Base-by-base conservation (phyloP, 2,797 vertebrate species). In the Thaleichthys pacificus region DNA sequence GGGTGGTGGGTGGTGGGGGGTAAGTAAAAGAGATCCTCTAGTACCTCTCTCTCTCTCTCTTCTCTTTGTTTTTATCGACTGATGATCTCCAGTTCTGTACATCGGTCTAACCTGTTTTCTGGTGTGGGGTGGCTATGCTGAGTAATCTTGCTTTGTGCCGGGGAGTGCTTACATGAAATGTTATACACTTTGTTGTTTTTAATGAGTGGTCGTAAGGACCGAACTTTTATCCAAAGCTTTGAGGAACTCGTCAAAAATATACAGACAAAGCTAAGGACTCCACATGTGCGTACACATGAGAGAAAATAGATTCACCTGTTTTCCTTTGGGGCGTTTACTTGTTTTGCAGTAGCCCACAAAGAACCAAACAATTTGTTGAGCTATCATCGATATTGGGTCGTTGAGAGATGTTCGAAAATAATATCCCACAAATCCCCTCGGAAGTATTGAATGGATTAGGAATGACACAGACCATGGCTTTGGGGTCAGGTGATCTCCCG, bases 111-210 rank as follows among this genome's bases (percentile, higher is more conserved):
- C 4, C 6, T 21, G 8, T 15, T 38, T 5, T 64, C n/a, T 35
- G 35, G 8, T 26, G 26, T 26, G 26, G 26, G 26, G 26, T 32
- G 30, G 82, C 71, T 77, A 77, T 74, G 79, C 1, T 21, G 9
- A 49, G 3, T 49, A 5, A 51, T 47, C 66, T 30, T 32, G 4
- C 30, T 32, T 32, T 32, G 30, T 32, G 30, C 30, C 30, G 5
- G 26, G 26, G 26, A 26, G 26, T 6, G 30, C 30, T 32, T 3
- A 32, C 30, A 32, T 32, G 19, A 69, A 80, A 82, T 80, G 75
- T 82, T 77, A 77, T 79, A 3, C 30, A 32, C 74, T 70, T 76
- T 38, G 68, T 61, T 72, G 64, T 67, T 68, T 56, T 21, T 80
- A 62, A 77, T 78, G 58, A 63, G 66, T 19, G 78, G 74, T 32